Evolutionary conservation across 2,797 vertebrate species (phyloP).

Genomic region (Chelon auratus): DNA sequence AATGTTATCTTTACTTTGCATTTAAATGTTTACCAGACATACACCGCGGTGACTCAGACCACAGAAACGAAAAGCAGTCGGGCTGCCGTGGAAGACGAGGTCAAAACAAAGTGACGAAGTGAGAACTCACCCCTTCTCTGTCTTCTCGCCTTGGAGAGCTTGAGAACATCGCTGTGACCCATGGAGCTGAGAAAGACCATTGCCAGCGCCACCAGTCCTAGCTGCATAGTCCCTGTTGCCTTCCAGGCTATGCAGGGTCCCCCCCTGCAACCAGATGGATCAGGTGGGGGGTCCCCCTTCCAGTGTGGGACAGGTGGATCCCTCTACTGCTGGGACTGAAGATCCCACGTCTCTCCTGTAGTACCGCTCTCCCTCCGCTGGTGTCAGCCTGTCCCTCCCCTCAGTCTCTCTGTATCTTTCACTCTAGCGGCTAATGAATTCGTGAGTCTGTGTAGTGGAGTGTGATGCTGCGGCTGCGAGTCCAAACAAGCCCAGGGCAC

Average conservation of each 20-base stretch:
- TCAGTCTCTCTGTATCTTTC: conserved; percentile 51
- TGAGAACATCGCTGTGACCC: conserved; percentile 88
- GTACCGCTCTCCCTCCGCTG: conserved; percentile 34
- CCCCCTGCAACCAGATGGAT: conserved; percentile 84
- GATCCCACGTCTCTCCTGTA: conserved; percentile 54
- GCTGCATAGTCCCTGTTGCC: conserved; percentile 96
- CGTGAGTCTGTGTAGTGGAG: conserved; percentile 60
- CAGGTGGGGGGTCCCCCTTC: conserved; percentile 77
- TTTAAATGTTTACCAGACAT: conserved; percentile 74
- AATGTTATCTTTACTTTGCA: conserved; percentile 72
- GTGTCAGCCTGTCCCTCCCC: conserved; percentile 38
- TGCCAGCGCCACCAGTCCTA: conserved; percentile 91
- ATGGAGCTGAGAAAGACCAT: conserved; percentile 95
- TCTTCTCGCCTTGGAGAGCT: conserved; percentile 90
- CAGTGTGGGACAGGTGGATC: conserved; percentile 78
- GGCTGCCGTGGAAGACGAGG: conserved; percentile 21
- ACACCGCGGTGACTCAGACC: conserved; percentile 56
- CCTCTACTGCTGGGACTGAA: conserved; percentile 72
- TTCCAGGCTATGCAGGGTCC: conserved; percentile 87
- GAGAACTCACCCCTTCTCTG: conserved; percentile 94
- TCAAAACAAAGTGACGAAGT: conserved; percentile 44
- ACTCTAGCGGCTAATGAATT: conserved; percentile 69
- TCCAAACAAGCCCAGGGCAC: conserved; percentile 82
- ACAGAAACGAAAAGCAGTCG: conserved; percentile 56
- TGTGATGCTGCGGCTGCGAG: conserved; percentile 81